These are phyloP conservation scores for Aptenodytes patagonicus DNA, from an alignment of 2,113 vertebrate species.

Conservation along the genomic window DNA sequence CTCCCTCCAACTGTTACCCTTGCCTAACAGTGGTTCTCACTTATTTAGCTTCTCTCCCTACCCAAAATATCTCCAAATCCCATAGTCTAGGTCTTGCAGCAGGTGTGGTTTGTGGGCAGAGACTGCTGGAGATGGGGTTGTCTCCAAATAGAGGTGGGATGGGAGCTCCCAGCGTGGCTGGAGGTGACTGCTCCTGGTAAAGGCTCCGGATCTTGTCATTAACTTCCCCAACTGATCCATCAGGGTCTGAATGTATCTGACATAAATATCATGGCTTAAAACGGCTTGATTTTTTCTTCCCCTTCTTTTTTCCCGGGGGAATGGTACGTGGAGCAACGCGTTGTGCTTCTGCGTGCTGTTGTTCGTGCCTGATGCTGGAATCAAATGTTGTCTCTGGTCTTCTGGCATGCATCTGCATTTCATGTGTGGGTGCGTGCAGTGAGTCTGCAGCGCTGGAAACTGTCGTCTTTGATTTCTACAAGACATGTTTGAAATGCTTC, in stretches of 20 bases:
- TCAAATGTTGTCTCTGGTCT: neutral
- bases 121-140: neutral
- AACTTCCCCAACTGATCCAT: neutral
- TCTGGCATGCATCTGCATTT: neutral
- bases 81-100: neutral
- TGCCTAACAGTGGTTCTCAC: neutral
- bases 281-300: too few relatives aligned
- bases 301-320: neutral
- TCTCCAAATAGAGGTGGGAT: neutral
- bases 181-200: neutral
- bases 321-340: fast-evolving
- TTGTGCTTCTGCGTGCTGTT: neutral
- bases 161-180: neutral
- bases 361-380: neutral
- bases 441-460: neutral
- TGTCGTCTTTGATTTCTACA: neutral
- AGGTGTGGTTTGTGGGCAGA: neutral
- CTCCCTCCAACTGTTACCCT: neutral
- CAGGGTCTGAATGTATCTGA: neutral
- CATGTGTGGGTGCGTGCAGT: neutral
- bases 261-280: neutral
- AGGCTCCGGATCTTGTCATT: neutral
- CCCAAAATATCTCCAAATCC: neutral
- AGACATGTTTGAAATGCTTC: neutral
- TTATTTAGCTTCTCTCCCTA: neutral